Conservation (phyloP, 2,888 invertebrate species). For the Xestia xanthographa region DNA sequence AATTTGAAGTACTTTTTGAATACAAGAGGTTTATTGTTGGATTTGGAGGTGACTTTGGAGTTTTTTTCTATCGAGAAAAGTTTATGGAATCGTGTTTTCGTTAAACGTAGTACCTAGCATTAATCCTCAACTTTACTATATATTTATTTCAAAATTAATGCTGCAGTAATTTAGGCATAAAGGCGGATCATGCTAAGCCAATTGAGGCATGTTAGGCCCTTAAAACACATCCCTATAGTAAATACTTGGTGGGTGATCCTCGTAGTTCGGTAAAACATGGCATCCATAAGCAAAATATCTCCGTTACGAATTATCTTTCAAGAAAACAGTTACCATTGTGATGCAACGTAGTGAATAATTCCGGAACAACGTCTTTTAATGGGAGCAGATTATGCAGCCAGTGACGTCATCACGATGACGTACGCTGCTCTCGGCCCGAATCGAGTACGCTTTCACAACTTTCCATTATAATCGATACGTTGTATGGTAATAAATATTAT, state of each 20-base stretch:
- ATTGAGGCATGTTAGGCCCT: too few relatives aligned
- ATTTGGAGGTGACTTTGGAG: too few relatives aligned
- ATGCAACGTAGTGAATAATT: conserved; percentile 12
- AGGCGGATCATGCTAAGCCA: too few relatives aligned
- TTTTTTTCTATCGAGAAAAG: too few relatives aligned
- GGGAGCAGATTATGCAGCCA: conserved; percentile 26
- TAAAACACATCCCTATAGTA: background rate
- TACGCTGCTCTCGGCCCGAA: conserved; percentile 8
- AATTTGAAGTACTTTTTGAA: too few relatives aligned
- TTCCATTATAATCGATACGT: conserved; percentile 43
- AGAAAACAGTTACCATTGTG: background rate
- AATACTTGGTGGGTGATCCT: too few relatives aligned
- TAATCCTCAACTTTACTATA: too few relatives aligned
- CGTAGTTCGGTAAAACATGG: background rate
- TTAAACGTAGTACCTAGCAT: too few relatives aligned
- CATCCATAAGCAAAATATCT: background rate
- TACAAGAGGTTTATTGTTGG: too few relatives aligned
- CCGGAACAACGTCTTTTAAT: conserved; percentile 4
- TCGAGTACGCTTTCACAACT: conserved; percentile 58
- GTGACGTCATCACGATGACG: conserved; percentile 52
- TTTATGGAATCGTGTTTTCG: too few relatives aligned
- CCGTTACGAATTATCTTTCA: background rate
- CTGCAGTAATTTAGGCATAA: too few relatives aligned
- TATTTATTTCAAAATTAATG: too few relatives aligned
- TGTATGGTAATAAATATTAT: conserved; percentile 15